A percentile compares a stretch with the other conserved stretches of the same genome.
Evolutionary conservation across 1,140 invertebrate species (phyloP).

Genomic region (Proctacanthus coquilletti): DNA sequence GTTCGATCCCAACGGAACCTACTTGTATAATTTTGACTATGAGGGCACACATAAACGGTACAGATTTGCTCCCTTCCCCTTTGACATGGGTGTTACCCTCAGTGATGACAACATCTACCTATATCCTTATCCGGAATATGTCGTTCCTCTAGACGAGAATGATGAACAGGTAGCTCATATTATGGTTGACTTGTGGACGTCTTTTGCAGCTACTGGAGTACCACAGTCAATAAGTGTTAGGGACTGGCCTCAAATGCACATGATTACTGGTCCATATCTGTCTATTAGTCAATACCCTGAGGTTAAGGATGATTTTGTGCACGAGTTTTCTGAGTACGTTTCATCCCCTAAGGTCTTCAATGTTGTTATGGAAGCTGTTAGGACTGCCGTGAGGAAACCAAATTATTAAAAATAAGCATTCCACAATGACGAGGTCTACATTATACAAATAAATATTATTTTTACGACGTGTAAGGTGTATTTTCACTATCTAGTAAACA

Average conservation of each 20-base stretch:
- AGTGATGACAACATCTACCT: slow-evolving; percentile 3
- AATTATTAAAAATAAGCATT: too few relatives aligned
- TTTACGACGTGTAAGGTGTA: too few relatives aligned
- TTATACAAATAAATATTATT: too few relatives aligned
- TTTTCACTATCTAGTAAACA: too few relatives aligned
- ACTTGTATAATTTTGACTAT: slow-evolving; percentile 5
- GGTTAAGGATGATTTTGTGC: not conserved
- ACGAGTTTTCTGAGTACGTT: too few relatives aligned
- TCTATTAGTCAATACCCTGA: not conserved
- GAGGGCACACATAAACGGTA: slow-evolving; percentile 1
- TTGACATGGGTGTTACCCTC: not conserved
- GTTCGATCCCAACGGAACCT: not conserved
- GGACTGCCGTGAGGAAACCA: too few relatives aligned
- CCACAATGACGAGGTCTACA: too few relatives aligned
- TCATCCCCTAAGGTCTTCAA: too few relatives aligned
- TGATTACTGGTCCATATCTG: not conserved
- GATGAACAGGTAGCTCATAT: not conserved
- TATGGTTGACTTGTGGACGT: slow-evolving; percentile 5
- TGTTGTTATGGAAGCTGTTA: too few relatives aligned
- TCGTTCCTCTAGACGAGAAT: not conserved
- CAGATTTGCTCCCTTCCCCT: too few relatives aligned
- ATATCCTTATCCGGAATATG: slow-evolving; percentile 2
- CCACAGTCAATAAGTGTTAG: not conserved
- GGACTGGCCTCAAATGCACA: not conserved
- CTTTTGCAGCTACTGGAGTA: slow-evolving; percentile 3